A percentile compares a stretch with the other conserved stretches of the same genome.
Conservation (phyloP, 2,888 invertebrate species). For the Macaria notata region DNA sequence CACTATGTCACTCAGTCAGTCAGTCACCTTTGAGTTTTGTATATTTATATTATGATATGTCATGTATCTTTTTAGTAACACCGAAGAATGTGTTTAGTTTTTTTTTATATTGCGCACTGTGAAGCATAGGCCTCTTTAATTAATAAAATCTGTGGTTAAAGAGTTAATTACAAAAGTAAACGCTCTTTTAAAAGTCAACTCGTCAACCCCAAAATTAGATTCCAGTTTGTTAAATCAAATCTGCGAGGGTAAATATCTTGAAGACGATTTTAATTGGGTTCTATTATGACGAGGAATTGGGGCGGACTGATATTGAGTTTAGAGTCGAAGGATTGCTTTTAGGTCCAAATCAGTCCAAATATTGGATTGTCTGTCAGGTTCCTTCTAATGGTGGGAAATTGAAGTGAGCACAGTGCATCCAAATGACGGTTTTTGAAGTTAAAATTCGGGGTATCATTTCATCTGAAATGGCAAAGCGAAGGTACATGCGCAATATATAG, state of each 20-base stretch:
- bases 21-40: too few relatives aligned
- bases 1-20: too few relatives aligned
- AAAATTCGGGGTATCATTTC: too few relatives aligned
- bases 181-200: slow-evolving; percentile 5
- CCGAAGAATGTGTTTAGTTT: too few relatives aligned
- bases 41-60: too few relatives aligned
- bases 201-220: slow-evolving; percentile 13
- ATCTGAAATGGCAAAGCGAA: too few relatives aligned
- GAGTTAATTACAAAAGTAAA: slow-evolving; percentile 1
- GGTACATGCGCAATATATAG: too few relatives aligned
- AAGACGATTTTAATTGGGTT: slow-evolving; percentile 21
- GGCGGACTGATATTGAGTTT: slow-evolving; percentile 11
- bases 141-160: background rate
- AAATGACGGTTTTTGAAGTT: too few relatives aligned
- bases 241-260: slow-evolving; percentile 14
- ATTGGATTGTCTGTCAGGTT: background rate
- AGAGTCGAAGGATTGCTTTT: slow-evolving; percentile 6
- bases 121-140: too few relatives aligned
- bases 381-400: background rate
- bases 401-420: too few relatives aligned
- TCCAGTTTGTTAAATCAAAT: slow-evolving; percentile 18
- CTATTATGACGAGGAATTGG: slow-evolving; percentile 18
- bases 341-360: background rate
- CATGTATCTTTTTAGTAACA: too few relatives aligned
- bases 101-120: too few relatives aligned